phyloP scores from a whole-genome alignment of 2,888 invertebrate species.

The Iselma pallidipennis region DNA sequence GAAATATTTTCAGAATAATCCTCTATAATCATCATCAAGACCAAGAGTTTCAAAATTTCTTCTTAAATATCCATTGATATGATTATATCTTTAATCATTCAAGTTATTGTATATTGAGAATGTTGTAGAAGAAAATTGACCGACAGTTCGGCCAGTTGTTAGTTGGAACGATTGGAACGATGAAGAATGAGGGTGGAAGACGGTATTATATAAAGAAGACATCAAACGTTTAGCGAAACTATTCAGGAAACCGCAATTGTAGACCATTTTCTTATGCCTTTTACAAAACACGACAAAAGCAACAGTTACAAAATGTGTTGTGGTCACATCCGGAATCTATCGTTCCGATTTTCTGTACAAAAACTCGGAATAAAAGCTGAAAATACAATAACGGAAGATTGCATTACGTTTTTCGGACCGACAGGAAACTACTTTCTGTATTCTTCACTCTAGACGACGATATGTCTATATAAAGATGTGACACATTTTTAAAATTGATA shows the following conservation, averaged over 20 bases:
- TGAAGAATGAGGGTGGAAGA: no score
- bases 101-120: no score
- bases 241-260: constrained; percentile 44
- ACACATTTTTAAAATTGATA: background rate
- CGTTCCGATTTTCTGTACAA: background rate
- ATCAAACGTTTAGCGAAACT: constrained; percentile 7
- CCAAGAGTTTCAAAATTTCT: no score
- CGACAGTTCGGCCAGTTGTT: no score
- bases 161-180: no score
- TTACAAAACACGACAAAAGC: constrained; percentile 11
- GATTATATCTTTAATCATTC: no score
- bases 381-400: background rate
- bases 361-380: background rate
- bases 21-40: background rate
- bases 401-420: background rate
- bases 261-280: constrained; percentile 26
- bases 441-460: no score
- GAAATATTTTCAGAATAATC: background rate
- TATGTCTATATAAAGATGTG: background rate
- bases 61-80: no score
- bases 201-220: background rate
- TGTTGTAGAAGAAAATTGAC: no score
- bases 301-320: background rate
- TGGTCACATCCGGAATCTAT: background rate
- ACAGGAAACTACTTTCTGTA: background rate